Conservation (phyloP, 2,888 invertebrate genomes). For the Tenthredo notha region DNA sequence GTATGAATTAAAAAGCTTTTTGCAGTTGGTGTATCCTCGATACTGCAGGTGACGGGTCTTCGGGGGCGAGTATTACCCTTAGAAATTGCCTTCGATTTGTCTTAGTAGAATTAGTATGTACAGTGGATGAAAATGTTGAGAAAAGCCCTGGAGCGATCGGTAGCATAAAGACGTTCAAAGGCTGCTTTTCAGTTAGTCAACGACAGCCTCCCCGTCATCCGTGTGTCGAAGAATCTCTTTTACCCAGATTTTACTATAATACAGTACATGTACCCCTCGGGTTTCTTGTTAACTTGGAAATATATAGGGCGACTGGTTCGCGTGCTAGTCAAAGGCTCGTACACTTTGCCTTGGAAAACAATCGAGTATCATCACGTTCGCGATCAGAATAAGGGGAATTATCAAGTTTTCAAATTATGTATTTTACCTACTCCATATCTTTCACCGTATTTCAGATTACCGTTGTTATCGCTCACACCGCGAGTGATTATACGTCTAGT, state of each 20-base stretch:
- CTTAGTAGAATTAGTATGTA: background rate
- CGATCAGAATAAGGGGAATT: constrained; percentile 4
- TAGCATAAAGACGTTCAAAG: constrained; percentile 27
- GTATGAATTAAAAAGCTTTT: background rate
- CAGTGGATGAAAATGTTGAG: background rate
- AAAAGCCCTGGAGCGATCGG: constrained; percentile 26
- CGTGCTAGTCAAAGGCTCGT: background rate
- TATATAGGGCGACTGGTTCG: background rate
- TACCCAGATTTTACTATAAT: background rate
- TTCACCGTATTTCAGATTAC: background rate
- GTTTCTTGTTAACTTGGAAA: constrained; percentile 10
- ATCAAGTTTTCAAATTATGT: background rate
- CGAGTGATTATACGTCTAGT: constrained; percentile 5
- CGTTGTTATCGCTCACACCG: background rate
- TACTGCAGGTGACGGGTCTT: background rate
- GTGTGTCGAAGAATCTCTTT: constrained; percentile 23
- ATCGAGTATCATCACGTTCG: background rate
- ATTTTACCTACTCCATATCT: constrained; percentile 1
- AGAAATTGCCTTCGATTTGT: background rate
- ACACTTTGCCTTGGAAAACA: background rate
- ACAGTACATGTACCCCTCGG: background rate
- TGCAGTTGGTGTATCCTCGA: background rate
- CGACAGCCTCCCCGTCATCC: constrained; percentile 12
- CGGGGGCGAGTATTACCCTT: background rate
- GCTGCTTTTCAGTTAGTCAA: constrained; percentile 17